Conservation (phyloP, 2,888 invertebrate species). For the Tanaodytes sp. region DNA sequence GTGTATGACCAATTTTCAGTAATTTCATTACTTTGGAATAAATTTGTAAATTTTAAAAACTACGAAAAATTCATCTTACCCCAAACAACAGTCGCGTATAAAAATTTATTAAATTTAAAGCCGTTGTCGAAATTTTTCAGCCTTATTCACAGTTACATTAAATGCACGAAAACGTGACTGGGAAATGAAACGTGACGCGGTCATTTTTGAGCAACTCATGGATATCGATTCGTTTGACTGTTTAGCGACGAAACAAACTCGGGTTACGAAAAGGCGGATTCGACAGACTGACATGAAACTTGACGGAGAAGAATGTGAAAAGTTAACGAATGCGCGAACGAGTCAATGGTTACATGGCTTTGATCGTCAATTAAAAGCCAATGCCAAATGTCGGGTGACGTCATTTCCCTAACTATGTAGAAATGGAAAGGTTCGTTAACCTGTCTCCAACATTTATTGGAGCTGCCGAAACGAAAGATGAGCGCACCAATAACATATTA, state of each 20-base stretch:
- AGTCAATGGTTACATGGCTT: constrained; percentile 58
- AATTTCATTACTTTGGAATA: too few relatives aligned
- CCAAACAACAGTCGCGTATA: too few relatives aligned
- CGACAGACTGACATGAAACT: constrained; percentile 31
- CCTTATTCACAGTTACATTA: too few relatives aligned
- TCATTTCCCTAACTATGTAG: constrained; percentile 58
- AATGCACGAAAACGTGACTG: too few relatives aligned
- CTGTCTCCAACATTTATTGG: constrained; percentile 71
- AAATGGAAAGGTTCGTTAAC: constrained; percentile 68
- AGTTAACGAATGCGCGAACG: constrained; percentile 34
- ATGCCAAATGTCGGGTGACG: constrained; percentile 67
- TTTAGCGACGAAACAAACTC: constrained; percentile 25
- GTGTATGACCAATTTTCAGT: too few relatives aligned
- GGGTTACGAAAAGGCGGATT: constrained; percentile 9
- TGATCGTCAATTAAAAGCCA: constrained; percentile 71
- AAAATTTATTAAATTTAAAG: too few relatives aligned
- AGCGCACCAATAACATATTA: constrained; percentile 70
- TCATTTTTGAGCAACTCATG: too few relatives aligned
- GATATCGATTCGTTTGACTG: constrained; percentile 8
- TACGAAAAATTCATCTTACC: too few relatives aligned
- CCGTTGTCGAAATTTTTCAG: too few relatives aligned
- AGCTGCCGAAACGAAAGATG: constrained; percentile 65
- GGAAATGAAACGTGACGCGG: too few relatives aligned
- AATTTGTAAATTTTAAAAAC: too few relatives aligned
- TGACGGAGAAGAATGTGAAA: constrained; percentile 42